These are phyloP conservation scores for Carcharodon carcharias DNA, from an alignment of 2,797 vertebrate genomes.

Conservation along the genomic window DNA sequence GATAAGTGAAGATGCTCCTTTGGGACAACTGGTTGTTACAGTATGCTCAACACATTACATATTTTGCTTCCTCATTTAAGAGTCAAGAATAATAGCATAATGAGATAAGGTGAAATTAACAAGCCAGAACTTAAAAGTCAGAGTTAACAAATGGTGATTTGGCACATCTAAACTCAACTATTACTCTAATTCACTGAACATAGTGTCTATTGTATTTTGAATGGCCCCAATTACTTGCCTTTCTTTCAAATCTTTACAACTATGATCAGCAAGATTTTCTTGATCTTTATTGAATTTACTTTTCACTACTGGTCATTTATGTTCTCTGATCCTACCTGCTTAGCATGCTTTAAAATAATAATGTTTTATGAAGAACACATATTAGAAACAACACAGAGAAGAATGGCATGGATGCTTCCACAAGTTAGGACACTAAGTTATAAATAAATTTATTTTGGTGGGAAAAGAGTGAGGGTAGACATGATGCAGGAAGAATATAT, in stretches of 20 bases:
- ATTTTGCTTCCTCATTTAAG: not conserved
- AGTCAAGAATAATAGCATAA: not conserved
- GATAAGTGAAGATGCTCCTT: conserved; percentile 78
- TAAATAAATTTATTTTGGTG: not conserved
- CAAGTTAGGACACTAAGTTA: not conserved
- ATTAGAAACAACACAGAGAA: not conserved
- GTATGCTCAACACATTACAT: conserved; percentile 52
- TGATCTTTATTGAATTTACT: not conserved
- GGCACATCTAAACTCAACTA: not conserved
- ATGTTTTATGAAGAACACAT: not conserved
- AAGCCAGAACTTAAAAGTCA: conserved; percentile 48
- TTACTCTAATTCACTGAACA: not conserved
- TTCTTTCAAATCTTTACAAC: conserved; percentile 38
- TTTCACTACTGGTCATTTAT: not conserved
- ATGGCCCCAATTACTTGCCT: conserved; percentile 40
- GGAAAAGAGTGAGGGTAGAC: not conserved
- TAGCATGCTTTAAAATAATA: not conserved
- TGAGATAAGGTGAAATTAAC: not conserved
- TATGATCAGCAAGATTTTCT: not conserved
- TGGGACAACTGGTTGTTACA: conserved; percentile 72
- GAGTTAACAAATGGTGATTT: not conserved
- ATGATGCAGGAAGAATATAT: not conserved
- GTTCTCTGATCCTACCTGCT: not conserved
- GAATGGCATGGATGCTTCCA: not conserved
- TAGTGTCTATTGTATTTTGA: conserved; percentile 43